These are phyloP conservation scores for Pachycephus smyrnensis DNA, from an alignment of 2,888 invertebrate genomes.

Conservation along the genomic window DNA sequence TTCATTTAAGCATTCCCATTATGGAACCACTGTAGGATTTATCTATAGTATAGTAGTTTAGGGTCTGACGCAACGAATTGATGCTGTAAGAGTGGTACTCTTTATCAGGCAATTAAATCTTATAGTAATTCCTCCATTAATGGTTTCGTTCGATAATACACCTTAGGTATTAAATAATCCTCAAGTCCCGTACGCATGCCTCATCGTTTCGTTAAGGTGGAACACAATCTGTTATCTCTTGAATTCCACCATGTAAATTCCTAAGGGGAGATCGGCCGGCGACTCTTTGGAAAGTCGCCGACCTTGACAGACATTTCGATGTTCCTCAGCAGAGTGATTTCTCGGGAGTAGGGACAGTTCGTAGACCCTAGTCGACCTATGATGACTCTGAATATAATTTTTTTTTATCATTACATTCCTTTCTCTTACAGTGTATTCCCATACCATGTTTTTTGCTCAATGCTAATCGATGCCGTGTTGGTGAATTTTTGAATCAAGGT, in stretches of 20 bases:
- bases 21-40: not conserved
- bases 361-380: not conserved
- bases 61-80: not conserved
- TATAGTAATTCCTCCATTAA: not conserved
- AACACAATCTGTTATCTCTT: not conserved
- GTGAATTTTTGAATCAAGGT: not conserved
- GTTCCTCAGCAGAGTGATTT: constrained; percentile 6
- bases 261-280: not conserved
- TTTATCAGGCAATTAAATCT: not conserved
- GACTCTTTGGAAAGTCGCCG: constrained; percentile 52
- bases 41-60: not conserved
- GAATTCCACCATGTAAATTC: not conserved
- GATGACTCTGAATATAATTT: not conserved
- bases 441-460: not conserved
- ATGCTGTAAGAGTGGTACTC: not conserved
- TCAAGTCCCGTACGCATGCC: no score
- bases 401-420: no score
- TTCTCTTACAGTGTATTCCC: not conserved
- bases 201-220: not conserved
- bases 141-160: no score
- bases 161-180: no score
- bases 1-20: not conserved
- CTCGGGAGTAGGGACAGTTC: not conserved
- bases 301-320: constrained; percentile 53
- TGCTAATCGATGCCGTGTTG: not conserved